Conservation (phyloP, 2,888 invertebrate genomes). For the Candidula unifasciata region DNA sequence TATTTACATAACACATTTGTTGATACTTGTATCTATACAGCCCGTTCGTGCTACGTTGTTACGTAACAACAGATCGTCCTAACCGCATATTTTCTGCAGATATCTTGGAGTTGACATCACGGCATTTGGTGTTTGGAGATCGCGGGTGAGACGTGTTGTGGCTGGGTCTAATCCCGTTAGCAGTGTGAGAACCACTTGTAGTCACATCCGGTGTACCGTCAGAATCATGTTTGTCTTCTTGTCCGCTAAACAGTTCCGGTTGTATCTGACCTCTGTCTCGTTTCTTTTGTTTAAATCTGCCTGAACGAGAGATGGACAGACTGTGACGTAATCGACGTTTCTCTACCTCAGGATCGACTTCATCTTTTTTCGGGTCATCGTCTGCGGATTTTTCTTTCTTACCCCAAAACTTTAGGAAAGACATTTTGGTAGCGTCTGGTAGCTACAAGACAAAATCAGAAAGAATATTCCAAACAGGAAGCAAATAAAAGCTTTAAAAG, state of each 20-base stretch:
- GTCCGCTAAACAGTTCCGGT: conserved; percentile 62
- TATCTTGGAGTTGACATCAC: conserved; percentile 29
- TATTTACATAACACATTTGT: too few species aligned
- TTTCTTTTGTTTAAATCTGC: conserved; percentile 70
- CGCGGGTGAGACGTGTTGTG: neutral
- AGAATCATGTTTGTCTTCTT: neutral
- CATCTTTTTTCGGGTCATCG: conserved; percentile 42
- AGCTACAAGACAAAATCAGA: neutral
- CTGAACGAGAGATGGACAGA: conserved; percentile 72
- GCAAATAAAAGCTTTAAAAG: neutral
- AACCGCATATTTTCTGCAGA: conserved; percentile 6
- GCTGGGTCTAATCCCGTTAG: neutral
- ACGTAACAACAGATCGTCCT: conserved; percentile 38
- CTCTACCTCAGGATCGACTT: conserved; percentile 63
- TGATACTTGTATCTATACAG: neutral
- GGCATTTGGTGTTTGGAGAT: conserved; percentile 29
- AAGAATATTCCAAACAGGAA: neutral
- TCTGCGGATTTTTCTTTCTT: conserved; percentile 40
- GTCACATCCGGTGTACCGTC: neutral
- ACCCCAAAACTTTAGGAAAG: conserved; percentile 53
- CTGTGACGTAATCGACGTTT: conserved; percentile 66
- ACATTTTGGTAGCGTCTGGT: conserved; percentile 25
- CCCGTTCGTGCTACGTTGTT: conserved; percentile 1
- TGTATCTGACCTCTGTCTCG: conserved; percentile 66
- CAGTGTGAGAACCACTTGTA: neutral